phyloP scores from a whole-genome alignment of 2,113 vertebrate genomes.

The Bubalus kerabau region DNA sequence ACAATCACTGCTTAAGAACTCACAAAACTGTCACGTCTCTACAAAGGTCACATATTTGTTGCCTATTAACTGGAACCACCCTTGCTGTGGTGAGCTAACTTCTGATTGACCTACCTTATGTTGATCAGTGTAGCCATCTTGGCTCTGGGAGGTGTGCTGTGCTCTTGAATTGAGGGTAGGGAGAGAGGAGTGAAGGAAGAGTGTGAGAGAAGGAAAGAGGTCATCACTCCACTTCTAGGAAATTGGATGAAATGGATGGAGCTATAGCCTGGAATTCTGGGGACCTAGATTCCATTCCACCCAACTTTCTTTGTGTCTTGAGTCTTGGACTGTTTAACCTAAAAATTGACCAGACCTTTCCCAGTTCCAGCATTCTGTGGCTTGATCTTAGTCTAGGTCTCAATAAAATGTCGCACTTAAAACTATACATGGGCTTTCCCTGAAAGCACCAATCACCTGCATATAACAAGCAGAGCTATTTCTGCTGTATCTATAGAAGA shows the following conservation, averaged over 20 bases:
- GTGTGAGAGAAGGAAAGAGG: no score
- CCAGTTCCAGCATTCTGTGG: not conserved
- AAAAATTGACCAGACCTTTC: not conserved
- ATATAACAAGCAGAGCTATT: not conserved
- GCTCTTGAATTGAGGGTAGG: not conserved
- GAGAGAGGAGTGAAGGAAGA: not conserved
- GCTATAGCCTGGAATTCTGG: not conserved
- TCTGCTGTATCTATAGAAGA: not conserved
- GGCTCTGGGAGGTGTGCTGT: not conserved
- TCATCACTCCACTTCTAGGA: not conserved
- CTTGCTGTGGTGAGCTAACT: not conserved
- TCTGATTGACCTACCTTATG: not conserved
- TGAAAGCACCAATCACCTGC: not conserved
- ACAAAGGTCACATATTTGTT: not conserved
- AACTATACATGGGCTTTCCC: not conserved
- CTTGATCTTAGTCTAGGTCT: not conserved
- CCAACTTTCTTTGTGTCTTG: not conserved
- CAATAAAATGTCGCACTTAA: not conserved
- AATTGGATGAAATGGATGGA: not conserved
- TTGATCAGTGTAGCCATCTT: not conserved
- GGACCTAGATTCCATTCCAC: not conserved
- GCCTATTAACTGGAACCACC: not conserved
- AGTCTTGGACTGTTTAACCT: not conserved
- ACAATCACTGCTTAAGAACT: not conserved
- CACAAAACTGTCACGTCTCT: not conserved